Evolutionary conservation across 2,888 invertebrate genomes (phyloP), one percentile per base, ranked within the genome.

Genomic region (Lamproptera curius): DNA sequence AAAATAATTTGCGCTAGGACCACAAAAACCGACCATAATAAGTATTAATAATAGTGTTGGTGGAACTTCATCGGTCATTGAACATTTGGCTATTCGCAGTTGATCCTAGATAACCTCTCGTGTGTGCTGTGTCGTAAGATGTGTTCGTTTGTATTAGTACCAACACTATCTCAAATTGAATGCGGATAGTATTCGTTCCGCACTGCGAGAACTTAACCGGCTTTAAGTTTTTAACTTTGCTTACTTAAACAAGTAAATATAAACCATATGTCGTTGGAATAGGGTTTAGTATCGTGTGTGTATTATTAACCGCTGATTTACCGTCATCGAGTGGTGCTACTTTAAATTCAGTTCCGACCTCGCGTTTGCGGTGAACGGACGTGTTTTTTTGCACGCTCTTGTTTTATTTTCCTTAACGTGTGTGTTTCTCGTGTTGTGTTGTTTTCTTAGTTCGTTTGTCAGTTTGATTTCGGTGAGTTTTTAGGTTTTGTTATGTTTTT

Each of bases 381-480:
- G 46, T 17, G 40, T 46, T 14, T 15, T 11, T 17, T 11, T 35
- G 20, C 6, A 5, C 20, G 3, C 20, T 3, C 3, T 20, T 20
- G 42, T 16, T 36, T 34, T 13, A 14, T 20, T 13, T 13, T 23
- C 14, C 40, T 35, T 39, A 39, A 33, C 20, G 15, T 31, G 26
- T 37, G 40, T 50, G 50, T 41, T 46, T 46, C 41, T 46, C 39
- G n/a, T 28, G 10, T 42, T 46, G 46, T 39, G 28, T 50, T 31
- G 50, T 50, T 41, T 17, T 35, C 38, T 2, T 11, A 16, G 45
- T 50, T 50, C 20, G 31, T 42, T 46, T 52, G 50, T 33, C 15
- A 39, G 48, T 52, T 53, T 42, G 42, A 42, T 16, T 20, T 39
- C 31, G 55, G 50, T 52, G 50, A 50, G 53, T 20, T 51, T 35